Evolutionary conservation across 2,113 vertebrate species (phyloP).

Genomic region (Tachycineta bicolor): DNA sequence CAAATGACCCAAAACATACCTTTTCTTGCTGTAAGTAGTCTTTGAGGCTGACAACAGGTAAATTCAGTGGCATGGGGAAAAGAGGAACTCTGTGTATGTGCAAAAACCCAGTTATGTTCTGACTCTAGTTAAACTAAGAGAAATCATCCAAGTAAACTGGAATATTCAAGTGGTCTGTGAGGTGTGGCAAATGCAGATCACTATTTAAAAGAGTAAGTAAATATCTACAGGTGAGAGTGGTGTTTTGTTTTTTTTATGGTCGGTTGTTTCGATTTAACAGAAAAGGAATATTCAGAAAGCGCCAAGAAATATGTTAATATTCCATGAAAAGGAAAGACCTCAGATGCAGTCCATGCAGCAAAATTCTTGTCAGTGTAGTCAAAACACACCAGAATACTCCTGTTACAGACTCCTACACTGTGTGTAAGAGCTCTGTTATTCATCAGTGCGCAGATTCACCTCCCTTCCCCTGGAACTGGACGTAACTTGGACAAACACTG

Average conservation of each 20-base stretch:
- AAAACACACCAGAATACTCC: accelerated
- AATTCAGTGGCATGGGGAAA: background rate
- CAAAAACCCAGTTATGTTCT: background rate
- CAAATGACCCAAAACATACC: background rate
- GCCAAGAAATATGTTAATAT: background rate
- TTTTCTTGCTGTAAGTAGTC: background rate
- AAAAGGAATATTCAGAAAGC: background rate
- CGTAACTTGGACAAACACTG: background rate
- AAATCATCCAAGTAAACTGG: background rate
- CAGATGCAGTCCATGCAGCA: background rate
- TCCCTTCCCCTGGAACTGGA: background rate
- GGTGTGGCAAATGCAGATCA: background rate
- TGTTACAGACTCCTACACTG: accelerated
- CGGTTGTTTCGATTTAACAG: no score
- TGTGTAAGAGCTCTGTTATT: background rate
- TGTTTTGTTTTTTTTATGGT: no score
- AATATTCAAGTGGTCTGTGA: background rate
- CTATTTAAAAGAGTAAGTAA: background rate
- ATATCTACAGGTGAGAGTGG: background rate
- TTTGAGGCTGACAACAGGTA: background rate
- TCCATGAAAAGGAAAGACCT: background rate
- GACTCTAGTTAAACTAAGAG: background rate
- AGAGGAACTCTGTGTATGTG: background rate
- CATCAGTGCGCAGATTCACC: background rate
- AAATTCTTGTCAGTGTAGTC: background rate